phyloP scores from a whole-genome alignment of 2,797 vertebrate genomes.

The Cossypha caffra region DNA sequence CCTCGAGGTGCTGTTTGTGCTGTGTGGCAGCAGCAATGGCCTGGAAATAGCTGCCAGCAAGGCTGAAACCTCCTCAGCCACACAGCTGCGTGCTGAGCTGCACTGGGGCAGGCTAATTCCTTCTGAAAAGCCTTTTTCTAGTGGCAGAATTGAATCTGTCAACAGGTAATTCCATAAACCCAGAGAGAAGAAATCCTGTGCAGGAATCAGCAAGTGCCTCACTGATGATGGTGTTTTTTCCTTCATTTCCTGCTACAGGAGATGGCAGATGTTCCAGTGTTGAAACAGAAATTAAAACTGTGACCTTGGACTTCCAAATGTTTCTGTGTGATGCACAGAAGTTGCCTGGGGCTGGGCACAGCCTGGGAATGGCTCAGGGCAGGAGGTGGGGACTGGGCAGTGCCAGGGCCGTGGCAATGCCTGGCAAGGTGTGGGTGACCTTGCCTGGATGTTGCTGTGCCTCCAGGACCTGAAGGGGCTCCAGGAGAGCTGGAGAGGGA shows the following conservation, averaged over 20 bases:
- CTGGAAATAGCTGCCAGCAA: not conserved
- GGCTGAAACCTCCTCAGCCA: not conserved
- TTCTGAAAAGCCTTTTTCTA: not conserved
- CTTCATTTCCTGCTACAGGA: not conserved
- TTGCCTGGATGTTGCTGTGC: not conserved
- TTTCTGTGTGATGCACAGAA: not conserved
- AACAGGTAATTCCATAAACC: conserved; percentile 15
- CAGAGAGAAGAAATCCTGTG: not conserved
- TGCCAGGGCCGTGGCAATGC: not conserved
- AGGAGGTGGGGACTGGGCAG: not conserved
- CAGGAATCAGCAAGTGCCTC: not conserved
- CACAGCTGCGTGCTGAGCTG: not conserved
- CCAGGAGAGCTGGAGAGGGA: not conserved
- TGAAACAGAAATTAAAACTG: not conserved
- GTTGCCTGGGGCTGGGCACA: not conserved
- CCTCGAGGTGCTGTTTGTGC: not conserved
- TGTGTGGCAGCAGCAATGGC: not conserved
- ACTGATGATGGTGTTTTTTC: not conserved
- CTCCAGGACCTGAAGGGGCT: not conserved
- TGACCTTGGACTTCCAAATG: not conserved
- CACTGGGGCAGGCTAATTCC: not conserved
- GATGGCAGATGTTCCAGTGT: not conserved
- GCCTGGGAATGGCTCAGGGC: not conserved
- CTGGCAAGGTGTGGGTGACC: not conserved
- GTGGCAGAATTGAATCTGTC: conserved; percentile 10